phyloP scores from a whole-genome alignment of 2,797 vertebrate genomes.

The Rhincodon typus region DNA sequence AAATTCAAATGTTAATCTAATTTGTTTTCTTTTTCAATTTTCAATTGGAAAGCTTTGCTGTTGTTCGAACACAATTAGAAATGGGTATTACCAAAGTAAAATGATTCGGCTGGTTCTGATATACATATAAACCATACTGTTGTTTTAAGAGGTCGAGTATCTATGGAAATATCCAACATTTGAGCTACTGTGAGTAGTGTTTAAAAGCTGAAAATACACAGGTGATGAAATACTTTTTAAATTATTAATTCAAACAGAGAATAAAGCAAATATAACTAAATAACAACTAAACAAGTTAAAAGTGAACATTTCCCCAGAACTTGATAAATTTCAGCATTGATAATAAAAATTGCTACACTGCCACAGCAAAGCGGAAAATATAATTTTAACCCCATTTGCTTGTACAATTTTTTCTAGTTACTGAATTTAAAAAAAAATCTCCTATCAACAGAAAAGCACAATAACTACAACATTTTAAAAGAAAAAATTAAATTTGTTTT shows the following conservation, averaged over 20 bases:
- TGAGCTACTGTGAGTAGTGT: not conserved
- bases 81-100: not conserved
- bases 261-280: not conserved
- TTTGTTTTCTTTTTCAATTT: not conserved
- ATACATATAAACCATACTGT: not conserved
- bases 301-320: not conserved
- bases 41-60: not conserved
- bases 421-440: not conserved
- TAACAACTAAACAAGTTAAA: not conserved
- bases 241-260: not conserved
- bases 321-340: not conserved
- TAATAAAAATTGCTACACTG: not conserved
- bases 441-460: not conserved
- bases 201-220: not conserved
- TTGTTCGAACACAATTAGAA: not conserved
- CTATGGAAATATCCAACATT: not conserved
- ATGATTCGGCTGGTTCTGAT: not conserved
- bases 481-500: not conserved
- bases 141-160: not conserved
- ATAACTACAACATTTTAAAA: not conserved
- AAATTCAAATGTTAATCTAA: not conserved
- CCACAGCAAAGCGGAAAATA: too few relatives aligned
- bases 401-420: not conserved
- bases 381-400: not conserved
- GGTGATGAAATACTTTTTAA: not conserved